phyloP scores from a whole-genome alignment of 2,888 invertebrate genomes.

The Meliscaeva auricollis region DNA sequence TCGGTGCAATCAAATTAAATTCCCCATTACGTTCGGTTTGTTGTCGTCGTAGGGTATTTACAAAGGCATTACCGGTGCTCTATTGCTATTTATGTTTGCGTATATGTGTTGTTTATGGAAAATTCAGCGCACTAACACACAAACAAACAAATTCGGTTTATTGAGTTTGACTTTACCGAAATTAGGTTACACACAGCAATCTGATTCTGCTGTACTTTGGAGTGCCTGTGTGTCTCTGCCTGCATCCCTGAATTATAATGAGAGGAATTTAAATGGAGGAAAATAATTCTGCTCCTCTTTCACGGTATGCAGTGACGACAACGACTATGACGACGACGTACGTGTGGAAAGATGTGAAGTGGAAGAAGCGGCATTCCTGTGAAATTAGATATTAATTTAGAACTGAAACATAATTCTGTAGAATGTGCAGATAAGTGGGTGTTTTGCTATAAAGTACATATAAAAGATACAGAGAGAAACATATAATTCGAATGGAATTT shows the following conservation, averaged over 20 bases:
- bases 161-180: conserved; percentile 66
- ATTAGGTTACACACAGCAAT: conserved; percentile 65
- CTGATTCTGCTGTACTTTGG: conserved; percentile 27
- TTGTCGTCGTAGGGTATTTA: conserved; percentile 37
- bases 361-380: conserved; percentile 21
- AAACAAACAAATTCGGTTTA: conserved; percentile 57
- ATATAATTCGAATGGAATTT: conserved; percentile 56
- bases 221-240: conserved; percentile 6
- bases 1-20: conserved; percentile 74
- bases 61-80: conserved; percentile 22
- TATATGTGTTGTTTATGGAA: conserved; percentile 13
- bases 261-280: conserved; percentile 64
- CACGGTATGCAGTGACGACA: background rate
- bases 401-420: conserved; percentile 59
- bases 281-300: conserved; percentile 52
- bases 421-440: conserved; percentile 26
- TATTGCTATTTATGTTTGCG: conserved; percentile 23
- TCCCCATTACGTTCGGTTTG: conserved; percentile 61
- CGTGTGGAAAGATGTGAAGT: background rate
- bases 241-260: conserved; percentile 52
- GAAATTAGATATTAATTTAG: conserved; percentile 67
- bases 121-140: conserved; percentile 42
- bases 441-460: background rate
- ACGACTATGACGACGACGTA: background rate
- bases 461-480: background rate